Evolutionary conservation across 2,113 vertebrate genomes (phyloP), one percentile per base, ranked within the genome.

Genomic region (Aleadryas rufinucha): DNA sequence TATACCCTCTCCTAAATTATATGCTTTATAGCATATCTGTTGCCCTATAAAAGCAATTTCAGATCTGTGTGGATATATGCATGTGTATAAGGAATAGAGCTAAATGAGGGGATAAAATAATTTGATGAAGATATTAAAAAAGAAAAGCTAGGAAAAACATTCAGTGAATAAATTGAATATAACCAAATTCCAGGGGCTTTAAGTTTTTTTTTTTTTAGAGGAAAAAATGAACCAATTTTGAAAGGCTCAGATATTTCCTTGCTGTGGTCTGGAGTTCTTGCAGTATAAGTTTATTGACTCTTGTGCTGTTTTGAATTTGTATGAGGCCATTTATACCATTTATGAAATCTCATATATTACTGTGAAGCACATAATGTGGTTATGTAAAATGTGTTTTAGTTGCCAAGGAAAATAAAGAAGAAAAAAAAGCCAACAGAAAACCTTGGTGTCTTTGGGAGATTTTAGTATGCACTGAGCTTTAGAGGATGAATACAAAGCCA

Each of bases 271-370:
- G 63, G 87, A 86, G 82, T 86, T 88, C 56, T 96, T 80, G 64
- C 64, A 93, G 52, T 94, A 64, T 60, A 91, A 90, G 79, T 95
- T 96, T 94, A 95, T 94, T 93, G 93, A 95, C 82, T 92, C 76
- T 88, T 96, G 68, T 78, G 64, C 93, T 96, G 95, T 93, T 96
- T 96, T 94, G 93, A 97, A 96, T 96, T 96, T 96, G 95, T 93
- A 94, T 95, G 96, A 93, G 92, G 79, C 85, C 92, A 95, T 97
- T 96, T 90, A 94, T 96, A 93, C 84, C 44, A 95, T 96, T 94
- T 96, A 94, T 96, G 90, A 96, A 96, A 84, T 96, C 83, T 95
- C 94, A 95, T 96, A 92, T 89, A 92, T 94, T 94, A 93, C 90
- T 75, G 64, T 92, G 95, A 95, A 94, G 90, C 88, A 89, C 85